A percentile compares a stretch with the other conserved stretches of the same genome.
Conservation (phyloP, 2,888 invertebrate species). For the Ceriagrion tenellum region DNA sequence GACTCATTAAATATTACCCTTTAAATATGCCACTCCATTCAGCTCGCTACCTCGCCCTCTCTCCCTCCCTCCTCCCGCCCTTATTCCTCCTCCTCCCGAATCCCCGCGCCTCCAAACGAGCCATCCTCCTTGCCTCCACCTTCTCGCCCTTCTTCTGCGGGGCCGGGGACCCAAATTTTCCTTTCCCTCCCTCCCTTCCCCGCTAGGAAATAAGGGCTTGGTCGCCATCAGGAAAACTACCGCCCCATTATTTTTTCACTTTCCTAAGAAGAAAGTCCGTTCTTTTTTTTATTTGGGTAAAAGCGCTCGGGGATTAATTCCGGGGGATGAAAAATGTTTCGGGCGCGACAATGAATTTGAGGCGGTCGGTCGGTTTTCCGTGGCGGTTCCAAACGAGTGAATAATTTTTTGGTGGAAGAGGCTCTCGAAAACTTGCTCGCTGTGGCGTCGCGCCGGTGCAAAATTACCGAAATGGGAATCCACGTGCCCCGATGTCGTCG, state of each 20-base stretch:
- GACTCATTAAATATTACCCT: slow-evolving; percentile 22
- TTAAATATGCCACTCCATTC: slow-evolving; percentile 7
- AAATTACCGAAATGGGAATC: not conserved
- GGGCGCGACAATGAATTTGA: not conserved
- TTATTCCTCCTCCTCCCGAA: not conserved
- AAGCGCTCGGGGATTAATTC: not conserved
- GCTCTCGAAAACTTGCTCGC: not conserved
- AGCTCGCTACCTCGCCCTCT: not conserved
- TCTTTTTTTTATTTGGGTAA: not conserved
- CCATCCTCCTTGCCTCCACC: not conserved
- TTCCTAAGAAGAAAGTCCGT: slow-evolving; percentile 21
- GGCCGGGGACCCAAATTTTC: not conserved
- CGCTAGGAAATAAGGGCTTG: not conserved
- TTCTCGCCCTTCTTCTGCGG: not conserved
- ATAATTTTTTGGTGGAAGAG: not conserved
- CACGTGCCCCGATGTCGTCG: not conserved
- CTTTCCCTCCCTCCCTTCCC: not conserved
- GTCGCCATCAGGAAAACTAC: not conserved
- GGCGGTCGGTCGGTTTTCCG: not conserved
- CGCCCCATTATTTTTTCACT: slow-evolving; percentile 31
- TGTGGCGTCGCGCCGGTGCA: not conserved
- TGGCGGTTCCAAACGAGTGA: not conserved
- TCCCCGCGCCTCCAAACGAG: not conserved
- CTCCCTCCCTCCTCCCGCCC: not conserved
- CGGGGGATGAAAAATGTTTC: not conserved